Base-by-base conservation (phyloP, 2,113 vertebrate genomes). In the Syngnathus scovelli region DNA sequence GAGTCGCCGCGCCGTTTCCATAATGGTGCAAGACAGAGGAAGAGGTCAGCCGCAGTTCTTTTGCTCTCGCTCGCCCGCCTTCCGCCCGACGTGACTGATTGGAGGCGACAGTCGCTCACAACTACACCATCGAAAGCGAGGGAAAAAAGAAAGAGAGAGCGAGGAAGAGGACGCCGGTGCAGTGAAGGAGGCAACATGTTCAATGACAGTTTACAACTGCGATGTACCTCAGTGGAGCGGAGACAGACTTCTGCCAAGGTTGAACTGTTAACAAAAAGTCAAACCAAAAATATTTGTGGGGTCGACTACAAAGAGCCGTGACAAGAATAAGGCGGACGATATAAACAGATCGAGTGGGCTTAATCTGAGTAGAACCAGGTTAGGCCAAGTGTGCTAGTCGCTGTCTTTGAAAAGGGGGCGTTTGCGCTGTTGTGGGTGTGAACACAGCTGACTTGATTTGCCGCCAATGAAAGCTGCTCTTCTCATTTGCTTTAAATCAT, bases 11-110 rank as follows among this genome's bases (percentile, higher is more conserved):
- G 41, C 43, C 37, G 46, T 65, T 52, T 44, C 10, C 18, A 55
- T 10, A 61, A 27, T 62, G 8, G 38, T 64, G 9, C 68, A 6
- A 63, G 27, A 33, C 49, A 37, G 44, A 68, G 55, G 68, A 41
- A 12, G 73, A 77, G 69, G 70, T 78, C 78, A 68, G 72, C 2
- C 2, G 58, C 33, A 52, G 66, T 3, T 44, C 43, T 67, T 46
- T 33, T 36, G 21, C 54, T 67, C 43, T 52, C 73, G 64, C 33
- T 74, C 55, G 55, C 68, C 77, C 70, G 70, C 83, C 80, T 85
- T 87, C 75, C 77, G 73, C 33, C 68, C 75, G 75, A 85, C 68
- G 71, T 51, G 54, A 41, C 72, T 82, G 78, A 87, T 83, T 69
- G 70, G 74, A 82, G 68, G 5, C 70, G 83, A 85, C 77, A 44